Evolutionary conservation across 2,797 vertebrate species (phyloP), one percentile per base, ranked within the genome.

Genomic region (Anguilla pacifica): DNA sequence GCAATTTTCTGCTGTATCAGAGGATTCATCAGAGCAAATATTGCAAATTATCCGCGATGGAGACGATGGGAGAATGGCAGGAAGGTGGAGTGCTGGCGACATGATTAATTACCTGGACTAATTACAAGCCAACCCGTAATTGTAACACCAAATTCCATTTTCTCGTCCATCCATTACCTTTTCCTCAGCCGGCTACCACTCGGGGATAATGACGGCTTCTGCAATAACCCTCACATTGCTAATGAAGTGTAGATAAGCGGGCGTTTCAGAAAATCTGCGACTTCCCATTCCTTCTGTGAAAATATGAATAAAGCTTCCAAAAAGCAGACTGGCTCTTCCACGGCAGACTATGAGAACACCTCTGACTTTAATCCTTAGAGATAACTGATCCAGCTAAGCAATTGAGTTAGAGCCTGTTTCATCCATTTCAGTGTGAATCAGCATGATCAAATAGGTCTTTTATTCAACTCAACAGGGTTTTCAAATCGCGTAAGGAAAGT

Each of bases 31-130:
- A 43, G 53, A 57, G 85, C 77, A 39, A 86, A 88, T 86, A 85
- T 89, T 82, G 84, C 88, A 88, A 90, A 88, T 89, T 81, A 74
- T 81, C 85, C 79, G 61, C 61, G 83, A 86, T 87, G 57, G 53
- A 82, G 86, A 77, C 43, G 31, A 85, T 87, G 70, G 39, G 43
- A 85, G 31, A 57, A 53, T 90, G 89, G 88, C 89, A 90, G 72
- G 3, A 88, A 88, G 74, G 84, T 83, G 86, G 79, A 86, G 61
- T 85, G 83, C 79, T 6, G 22, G 70, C 84, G 90, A 87, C 83
- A 61, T 81, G 86, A 89, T 89, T 92, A 86, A 92, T 91, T 92
- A 90, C 70, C 86, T 72, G 57, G 74, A 72, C 89, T 91, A 91
- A 91, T 90, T 90, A 88, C 81, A 85, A 51, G 77, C 77, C 39